Conservation (phyloP, 2,113 vertebrate genomes). For the Burhinus oedicnemus region DNA sequence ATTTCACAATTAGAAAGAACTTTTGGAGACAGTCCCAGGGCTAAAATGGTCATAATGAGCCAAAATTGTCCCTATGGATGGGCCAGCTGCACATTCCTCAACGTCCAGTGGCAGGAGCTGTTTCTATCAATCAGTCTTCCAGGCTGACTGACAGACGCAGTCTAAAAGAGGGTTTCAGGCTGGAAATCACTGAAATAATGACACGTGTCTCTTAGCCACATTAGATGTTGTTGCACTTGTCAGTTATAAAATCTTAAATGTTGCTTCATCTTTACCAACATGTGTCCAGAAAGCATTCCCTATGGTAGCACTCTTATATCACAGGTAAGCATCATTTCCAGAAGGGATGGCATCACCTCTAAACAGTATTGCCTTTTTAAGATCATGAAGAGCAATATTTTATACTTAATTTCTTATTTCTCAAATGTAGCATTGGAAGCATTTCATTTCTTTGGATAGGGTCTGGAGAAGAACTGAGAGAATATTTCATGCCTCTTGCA, state of each 20-base stretch:
- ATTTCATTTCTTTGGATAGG: neutral
- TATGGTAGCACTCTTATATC: neutral
- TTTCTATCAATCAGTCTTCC: neutral
- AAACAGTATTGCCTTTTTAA: neutral
- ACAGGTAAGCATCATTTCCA: neutral
- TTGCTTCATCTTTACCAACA: neutral
- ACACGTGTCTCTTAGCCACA: neutral
- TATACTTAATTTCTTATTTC: neutral
- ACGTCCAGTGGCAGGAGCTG: neutral
- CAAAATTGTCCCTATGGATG: neutral
- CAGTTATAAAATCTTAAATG: neutral
- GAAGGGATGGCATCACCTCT: neutral
- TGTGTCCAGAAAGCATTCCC: neutral
- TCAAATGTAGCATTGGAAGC: neutral
- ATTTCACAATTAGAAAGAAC: neutral
- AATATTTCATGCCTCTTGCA: neutral
- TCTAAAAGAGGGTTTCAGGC: no score
- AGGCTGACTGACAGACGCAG: neutral
- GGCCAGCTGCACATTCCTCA: neutral
- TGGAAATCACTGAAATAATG: no score
- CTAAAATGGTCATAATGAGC: neutral
- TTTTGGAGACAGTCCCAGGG: neutral
- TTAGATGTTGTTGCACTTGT: neutral
- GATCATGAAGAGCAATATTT: neutral
- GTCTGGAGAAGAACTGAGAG: neutral